Evolutionary conservation across 1,140 invertebrate genomes (phyloP).

Genomic region (Coenobita brevimanus): DNA sequence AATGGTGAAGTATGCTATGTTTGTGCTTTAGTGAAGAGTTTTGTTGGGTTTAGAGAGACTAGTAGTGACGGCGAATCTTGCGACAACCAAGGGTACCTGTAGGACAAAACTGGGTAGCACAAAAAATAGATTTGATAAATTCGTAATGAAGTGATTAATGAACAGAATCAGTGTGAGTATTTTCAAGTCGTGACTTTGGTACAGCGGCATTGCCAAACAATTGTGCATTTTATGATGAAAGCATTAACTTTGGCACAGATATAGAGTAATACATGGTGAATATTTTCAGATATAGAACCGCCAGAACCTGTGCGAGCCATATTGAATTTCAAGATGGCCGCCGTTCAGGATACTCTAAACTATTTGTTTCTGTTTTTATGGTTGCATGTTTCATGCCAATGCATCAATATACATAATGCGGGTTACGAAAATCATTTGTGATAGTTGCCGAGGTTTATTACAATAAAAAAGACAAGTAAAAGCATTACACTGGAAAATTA

Average conservation of each 20-base stretch:
- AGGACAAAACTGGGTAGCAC: too few relatives aligned
- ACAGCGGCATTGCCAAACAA: conserved; percentile 7
- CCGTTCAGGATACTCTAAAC: not conserved
- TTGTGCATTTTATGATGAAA: conserved; percentile 13
- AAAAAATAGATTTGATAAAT: too few relatives aligned
- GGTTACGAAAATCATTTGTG: conserved; percentile 14
- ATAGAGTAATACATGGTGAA: conserved; percentile 7
- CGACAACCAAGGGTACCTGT: too few relatives aligned
- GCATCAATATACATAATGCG: conserved; percentile 13
- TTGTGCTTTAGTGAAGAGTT: too few relatives aligned
- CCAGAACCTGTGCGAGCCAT: not conserved
- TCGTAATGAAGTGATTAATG: too few relatives aligned
- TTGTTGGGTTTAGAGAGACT: too few relatives aligned
- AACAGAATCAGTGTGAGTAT: too few relatives aligned
- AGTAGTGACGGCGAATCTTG: too few relatives aligned
- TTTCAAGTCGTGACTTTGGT: too few relatives aligned
- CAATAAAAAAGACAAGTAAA: conserved; percentile 13
- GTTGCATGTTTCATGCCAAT: not conserved
- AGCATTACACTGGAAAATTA: not conserved
- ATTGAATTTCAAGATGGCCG: too few relatives aligned
- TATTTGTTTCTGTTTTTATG: too few relatives aligned
- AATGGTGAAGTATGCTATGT: too few relatives aligned
- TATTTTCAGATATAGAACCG: conserved; percentile 6
- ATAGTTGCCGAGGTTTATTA: conserved; percentile 13
- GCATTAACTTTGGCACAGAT: conserved; percentile 17